A percentile compares a stretch with the other conserved stretches of the same genome.
These are phyloP conservation scores for Myanophis thanlyinensis DNA, from an alignment of 2,113 vertebrate genomes.

Conservation along the genomic window DNA sequence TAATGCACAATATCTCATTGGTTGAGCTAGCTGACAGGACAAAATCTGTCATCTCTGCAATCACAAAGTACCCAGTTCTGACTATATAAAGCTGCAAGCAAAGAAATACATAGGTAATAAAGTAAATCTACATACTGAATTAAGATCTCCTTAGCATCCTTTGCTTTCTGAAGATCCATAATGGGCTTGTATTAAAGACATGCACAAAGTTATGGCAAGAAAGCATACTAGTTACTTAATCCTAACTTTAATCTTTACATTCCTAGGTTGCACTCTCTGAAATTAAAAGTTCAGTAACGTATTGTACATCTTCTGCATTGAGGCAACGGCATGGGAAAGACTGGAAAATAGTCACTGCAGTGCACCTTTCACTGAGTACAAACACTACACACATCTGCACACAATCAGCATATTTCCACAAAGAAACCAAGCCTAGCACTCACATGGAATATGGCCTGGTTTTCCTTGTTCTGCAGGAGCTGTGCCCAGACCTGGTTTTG, in stretches of 20 bases:
- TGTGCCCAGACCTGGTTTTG: conserved; percentile 67
- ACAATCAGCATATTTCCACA: not conserved
- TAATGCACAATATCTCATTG: not conserved
- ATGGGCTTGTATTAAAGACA: not conserved
- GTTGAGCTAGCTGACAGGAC: not conserved
- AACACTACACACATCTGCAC: not conserved
- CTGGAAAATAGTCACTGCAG: not conserved
- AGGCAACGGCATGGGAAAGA: not conserved
- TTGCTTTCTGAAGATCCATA: not conserved
- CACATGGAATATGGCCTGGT: conserved; percentile 44
- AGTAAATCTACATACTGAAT: not conserved
- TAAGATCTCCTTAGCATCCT: not conserved
- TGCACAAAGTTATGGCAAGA: not conserved
- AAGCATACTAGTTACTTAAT: not conserved
- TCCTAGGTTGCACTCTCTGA: not conserved
- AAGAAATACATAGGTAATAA: not conserved
- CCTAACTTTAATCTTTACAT: not conserved
- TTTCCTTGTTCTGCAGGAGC: conserved; percentile 76
- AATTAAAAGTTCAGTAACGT: not conserved
- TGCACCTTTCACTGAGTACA: not conserved
- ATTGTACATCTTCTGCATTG: not conserved
- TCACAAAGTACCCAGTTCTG: not conserved
- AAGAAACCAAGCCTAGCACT: conserved; percentile 15
- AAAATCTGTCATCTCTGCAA: not conserved
- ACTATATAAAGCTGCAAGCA: not conserved